Evolutionary conservation across 2,113 vertebrate species (phyloP).

Genomic region (Alces alces): DNA sequence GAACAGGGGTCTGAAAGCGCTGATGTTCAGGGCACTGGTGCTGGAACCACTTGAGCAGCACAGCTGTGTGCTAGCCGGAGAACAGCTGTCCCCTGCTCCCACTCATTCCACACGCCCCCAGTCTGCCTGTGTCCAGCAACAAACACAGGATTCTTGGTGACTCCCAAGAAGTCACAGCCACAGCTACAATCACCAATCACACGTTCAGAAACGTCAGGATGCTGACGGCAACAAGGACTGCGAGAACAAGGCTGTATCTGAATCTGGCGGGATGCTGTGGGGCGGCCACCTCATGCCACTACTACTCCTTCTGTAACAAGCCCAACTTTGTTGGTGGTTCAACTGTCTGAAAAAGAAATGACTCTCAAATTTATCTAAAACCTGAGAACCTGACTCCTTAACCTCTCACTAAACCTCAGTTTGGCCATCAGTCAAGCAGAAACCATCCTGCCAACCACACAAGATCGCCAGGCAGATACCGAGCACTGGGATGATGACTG

Average conservation of each 20-base stretch:
- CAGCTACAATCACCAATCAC: not conserved
- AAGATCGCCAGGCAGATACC: too few relatives aligned
- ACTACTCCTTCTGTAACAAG: not conserved
- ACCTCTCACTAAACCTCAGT: not conserved
- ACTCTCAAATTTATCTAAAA: not conserved
- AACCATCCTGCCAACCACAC: not conserved
- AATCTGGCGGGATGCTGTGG: not conserved
- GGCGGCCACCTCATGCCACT: accelerated
- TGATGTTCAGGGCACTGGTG: not conserved
- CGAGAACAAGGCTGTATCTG: not conserved
- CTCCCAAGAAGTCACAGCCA: not conserved
- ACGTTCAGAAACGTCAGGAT: not conserved
- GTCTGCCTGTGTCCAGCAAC: not conserved
- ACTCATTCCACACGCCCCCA: not conserved
- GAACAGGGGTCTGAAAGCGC: not conserved
- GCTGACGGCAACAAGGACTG: not conserved
- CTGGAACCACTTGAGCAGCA: too few relatives aligned
- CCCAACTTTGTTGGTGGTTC: not conserved
- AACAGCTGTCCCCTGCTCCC: not conserved
- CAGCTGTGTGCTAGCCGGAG: not conserved
- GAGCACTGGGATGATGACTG: not conserved
- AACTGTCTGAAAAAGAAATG: not conserved
- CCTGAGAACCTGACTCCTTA: not conserved
- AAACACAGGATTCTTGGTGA: not conserved
- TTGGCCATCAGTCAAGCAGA: not conserved